Evolutionary conservation across 2,888 invertebrate genomes (phyloP), one percentile per base, ranked within the genome.

Genomic region (Nebria salina): DNA sequence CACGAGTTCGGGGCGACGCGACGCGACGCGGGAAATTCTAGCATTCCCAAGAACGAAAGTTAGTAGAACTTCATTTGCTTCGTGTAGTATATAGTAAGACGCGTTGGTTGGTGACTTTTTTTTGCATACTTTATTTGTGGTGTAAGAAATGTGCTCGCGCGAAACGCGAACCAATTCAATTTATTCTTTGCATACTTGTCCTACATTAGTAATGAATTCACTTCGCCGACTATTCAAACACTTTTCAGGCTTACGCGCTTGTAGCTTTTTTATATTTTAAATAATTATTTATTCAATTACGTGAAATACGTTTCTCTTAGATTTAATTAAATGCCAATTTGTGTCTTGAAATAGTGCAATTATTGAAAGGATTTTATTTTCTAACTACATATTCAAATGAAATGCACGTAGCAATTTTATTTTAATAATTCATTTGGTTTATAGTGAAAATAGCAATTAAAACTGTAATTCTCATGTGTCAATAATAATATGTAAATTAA

Each of bases 51-150:
- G 34, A 13, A 80, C 70, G 75, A 79, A 79, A 79, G 75, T 75
- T 80, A 73, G 80, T 20, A 34, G 65, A 80, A 80, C 80, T 80
- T 80, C 80, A 80, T 80, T 80, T 54, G 13, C 54, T 54, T 8
- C 13, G 54, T 54, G 13, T 54, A 54, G 54, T 54, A 20, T 54
- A 13, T 54, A 54, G 54, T 43, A 43, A 74, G 13, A 74, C 42
- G 42, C 54, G 13, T 13, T 54, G 43, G 43, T 43, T 43, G 54
- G 54, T 54, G 54, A 54, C 54, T 54, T 54, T 54, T 54, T 13
- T 54, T 54, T 54, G 54, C 54, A 54, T 54, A 54, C 8, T 54
- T 54, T 54, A 54, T 54, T 54, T 54, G 54, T 54, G 54, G 54
- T 54, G 54, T 54, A 54, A 54, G 13, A 54, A 4, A 54, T 54